A percentile compares a stretch with the other conserved stretches of the same genome.
phyloP scores from a whole-genome alignment of 2,113 vertebrate genomes.

The Narcine bancroftii region DNA sequence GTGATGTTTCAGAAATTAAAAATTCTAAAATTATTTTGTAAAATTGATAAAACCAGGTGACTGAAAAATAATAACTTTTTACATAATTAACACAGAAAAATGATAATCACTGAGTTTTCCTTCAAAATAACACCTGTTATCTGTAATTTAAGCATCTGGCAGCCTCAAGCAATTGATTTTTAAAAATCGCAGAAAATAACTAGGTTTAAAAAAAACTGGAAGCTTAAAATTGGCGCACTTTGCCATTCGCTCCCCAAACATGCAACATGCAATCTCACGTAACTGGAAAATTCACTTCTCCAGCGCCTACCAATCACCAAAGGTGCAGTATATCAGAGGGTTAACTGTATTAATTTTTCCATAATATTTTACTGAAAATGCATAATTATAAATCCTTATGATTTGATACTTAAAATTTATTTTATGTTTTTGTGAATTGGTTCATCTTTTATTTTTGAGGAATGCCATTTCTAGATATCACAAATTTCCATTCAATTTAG shows the following conservation, averaged over 20 bases:
- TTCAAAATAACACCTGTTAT: too few species aligned
- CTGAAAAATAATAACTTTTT: background rate
- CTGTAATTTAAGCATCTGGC: too few species aligned
- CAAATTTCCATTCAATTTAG: background rate
- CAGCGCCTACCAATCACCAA: too few species aligned
- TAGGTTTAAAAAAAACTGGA: too few species aligned
- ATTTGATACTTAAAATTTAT: background rate
- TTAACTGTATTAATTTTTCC: slow-evolving; percentile 66
- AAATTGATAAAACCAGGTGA: background rate
- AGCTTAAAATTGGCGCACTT: too few species aligned
- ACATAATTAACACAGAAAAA: background rate
- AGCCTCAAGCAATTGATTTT: too few species aligned
- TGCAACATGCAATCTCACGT: too few species aligned
- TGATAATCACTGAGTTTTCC: slow-evolving; percentile 46
- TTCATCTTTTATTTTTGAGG: background rate
- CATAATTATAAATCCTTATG: background rate
- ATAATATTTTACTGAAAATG: slow-evolving; percentile 65
- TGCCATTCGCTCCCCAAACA: too few species aligned
- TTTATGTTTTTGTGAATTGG: background rate
- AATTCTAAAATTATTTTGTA: background rate
- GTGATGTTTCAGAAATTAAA: too few species aligned
- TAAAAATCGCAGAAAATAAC: too few species aligned
- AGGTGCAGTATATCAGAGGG: too few species aligned
- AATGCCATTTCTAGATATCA: background rate
- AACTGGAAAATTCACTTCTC: too few species aligned